Base-by-base conservation (phyloP, 2,113 vertebrate species). In the Actinemys pallida region DNA sequence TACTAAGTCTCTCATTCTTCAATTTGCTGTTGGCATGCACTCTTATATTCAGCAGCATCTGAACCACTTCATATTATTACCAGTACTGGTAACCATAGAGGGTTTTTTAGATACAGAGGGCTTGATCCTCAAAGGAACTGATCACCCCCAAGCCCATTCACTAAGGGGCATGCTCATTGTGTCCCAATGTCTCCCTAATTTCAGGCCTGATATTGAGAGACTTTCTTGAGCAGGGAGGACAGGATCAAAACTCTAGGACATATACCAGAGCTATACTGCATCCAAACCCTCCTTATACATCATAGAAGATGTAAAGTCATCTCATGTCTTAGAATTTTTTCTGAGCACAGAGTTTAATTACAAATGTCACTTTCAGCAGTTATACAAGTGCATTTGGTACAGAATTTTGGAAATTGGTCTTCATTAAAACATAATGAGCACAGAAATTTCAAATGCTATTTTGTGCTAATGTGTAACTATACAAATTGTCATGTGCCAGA, bases 401-500 rank as follows among this genome's bases (percentile, higher is more conserved):
- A 59, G 93, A 93, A 92, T 96, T 97, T 96, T 93, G 92, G 86
- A 97, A 94, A 92, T 81, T 89, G 84, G 78, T 39, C 80, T 96
- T 96, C 94, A 94, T 96, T 97, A 94, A 97, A 96, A 2, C 94
- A 95, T 96, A 96, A 97, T 95, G 86, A 96, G 92, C 87, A 53
- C 89, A 90, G 93, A 31, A 95, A 80, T 62, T 95, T 81, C 69
- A 95, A 96, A 93, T 95, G 92, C 82, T 90, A 10, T 49, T 96
- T 81, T 80, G 59, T 94, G 62, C 42, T 96, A 93, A 94, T 94
- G 80, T 91, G 91, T 93, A 94, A 92, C 92, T 93, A 78, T 90
- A 96, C 89, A 95, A 95, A 87, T 82, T 93, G 89, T 85, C 86
- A 95, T 54, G 7, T 91, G 92, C 78, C 88, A 97, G 82, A 75